phyloP scores from a whole-genome alignment of 2,113 vertebrate species.

The Benitochromis conjunctus region DNA sequence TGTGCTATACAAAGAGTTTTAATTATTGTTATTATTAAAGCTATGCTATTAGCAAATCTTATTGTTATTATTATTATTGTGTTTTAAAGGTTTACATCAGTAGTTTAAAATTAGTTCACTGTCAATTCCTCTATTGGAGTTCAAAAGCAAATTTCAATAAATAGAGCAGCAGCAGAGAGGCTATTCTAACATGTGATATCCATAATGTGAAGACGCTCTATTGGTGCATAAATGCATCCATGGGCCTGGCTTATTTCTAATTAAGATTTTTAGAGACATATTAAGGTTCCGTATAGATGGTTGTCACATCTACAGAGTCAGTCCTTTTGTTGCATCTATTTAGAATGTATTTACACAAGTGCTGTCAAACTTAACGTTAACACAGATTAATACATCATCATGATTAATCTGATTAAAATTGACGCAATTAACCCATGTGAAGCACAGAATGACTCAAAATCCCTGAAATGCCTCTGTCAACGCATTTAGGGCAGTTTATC shows the following conservation, averaged over 20 bases:
- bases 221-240: not conserved
- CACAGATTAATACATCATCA: no score
- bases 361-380: not conserved
- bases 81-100: slow-evolving; percentile 12
- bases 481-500: no score
- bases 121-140: not conserved
- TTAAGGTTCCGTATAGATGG: no score
- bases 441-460: no score
- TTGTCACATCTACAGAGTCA: not conserved
- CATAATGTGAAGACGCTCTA: not conserved
- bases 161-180: not conserved
- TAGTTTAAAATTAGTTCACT: not conserved
- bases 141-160: not conserved
- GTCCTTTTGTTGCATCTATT: not conserved
- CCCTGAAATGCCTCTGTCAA: no score
- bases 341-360: not conserved
- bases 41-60: not conserved
- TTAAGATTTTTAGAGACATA: not conserved
- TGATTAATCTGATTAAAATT: no score
- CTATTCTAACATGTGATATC: not conserved
- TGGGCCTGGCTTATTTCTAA: not conserved
- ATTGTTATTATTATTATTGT: not conserved
- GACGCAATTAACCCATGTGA: no score
- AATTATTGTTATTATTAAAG: not conserved
- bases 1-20: not conserved